Evolutionary conservation across 2,888 invertebrate genomes (phyloP).

Genomic region (Brenthis ino): DNA sequence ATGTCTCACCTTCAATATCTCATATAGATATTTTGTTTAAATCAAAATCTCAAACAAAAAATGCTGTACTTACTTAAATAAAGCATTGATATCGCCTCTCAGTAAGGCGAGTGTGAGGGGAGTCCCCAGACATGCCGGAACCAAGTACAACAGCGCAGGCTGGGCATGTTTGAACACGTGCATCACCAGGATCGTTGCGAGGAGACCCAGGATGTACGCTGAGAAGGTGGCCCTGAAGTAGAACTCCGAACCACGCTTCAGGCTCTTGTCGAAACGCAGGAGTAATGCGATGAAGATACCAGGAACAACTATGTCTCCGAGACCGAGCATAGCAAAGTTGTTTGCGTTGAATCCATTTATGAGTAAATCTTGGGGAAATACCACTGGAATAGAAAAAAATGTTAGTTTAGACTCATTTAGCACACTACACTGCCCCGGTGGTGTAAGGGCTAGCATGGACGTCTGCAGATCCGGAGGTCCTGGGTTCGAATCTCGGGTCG

Average conservation of each 20-base stretch:
- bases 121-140: slow-evolving; percentile 96
- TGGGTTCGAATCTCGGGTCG: no score
- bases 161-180: slow-evolving; percentile 99
- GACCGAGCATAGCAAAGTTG: slow-evolving; percentile 99
- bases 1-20: no score
- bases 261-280: slow-evolving; percentile 95
- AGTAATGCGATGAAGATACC: slow-evolving; percentile 99
- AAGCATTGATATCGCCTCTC: slow-evolving; percentile 93
- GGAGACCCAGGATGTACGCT: slow-evolving; percentile 96
- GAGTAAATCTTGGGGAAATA: slow-evolving; percentile 98
- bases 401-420: not conserved
- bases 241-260: slow-evolving; percentile 89
- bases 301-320: slow-evolving; percentile 99
- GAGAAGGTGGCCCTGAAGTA: slow-evolving; percentile 87
- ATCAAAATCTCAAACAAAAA: not conserved
- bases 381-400: slow-evolving; percentile 84
- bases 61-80: slow-evolving; percentile 90
- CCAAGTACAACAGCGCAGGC: slow-evolving; percentile 97
- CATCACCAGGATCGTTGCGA: slow-evolving; percentile 98
- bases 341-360: slow-evolving; percentile 94
- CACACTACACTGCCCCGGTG: no score
- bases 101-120: slow-evolving; percentile 94
- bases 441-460: no score
- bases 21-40: no score
- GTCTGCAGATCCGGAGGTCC: no score